These are phyloP conservation scores for Littorina saxatilis DNA, from an alignment of 1,140 invertebrate species.

Conservation along the genomic window DNA sequence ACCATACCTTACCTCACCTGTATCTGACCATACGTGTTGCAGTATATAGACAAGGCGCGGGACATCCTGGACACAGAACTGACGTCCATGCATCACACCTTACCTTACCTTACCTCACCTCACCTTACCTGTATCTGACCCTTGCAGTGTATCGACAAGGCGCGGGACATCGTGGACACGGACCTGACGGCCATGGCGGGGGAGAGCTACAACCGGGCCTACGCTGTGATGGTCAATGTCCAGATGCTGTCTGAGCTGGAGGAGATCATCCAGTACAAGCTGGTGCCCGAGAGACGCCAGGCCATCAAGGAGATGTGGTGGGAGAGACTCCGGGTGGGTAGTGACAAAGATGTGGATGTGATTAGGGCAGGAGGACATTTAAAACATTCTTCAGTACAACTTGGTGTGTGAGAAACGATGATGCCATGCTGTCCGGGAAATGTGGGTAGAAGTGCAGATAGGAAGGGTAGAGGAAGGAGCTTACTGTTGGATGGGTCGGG, in stretches of 20 bases:
- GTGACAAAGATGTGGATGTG: neutral
- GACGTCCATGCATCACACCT: slow-evolving; percentile 86
- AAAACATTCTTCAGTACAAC: too few relatives aligned
- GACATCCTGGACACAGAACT: slow-evolving; percentile 97
- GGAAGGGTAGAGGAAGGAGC: too few relatives aligned
- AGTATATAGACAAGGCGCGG: slow-evolving; percentile 91
- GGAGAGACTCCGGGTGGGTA: slow-evolving; percentile 83
- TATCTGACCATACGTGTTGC: too few relatives aligned
- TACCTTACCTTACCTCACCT: slow-evolving; percentile 83
- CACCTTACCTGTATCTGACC: neutral
- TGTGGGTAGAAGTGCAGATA: too few relatives aligned
- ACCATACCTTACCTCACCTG: too few relatives aligned
- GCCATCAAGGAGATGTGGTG: slow-evolving; percentile 96
- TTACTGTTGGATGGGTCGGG: too few relatives aligned
- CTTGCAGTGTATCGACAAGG: slow-evolving; percentile 86
- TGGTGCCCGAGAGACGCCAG: slow-evolving; percentile 89
- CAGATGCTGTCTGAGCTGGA: slow-evolving; percentile 98
- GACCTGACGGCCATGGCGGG: slow-evolving; percentile 98
- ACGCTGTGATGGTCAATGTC: slow-evolving; percentile 95
- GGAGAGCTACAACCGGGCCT: slow-evolving; percentile 98
- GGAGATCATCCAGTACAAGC: slow-evolving; percentile 95
- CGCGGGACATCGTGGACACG: slow-evolving; percentile 94
- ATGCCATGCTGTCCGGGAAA: too few relatives aligned
- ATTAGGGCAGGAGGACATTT: too few relatives aligned
- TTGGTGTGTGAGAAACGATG: too few relatives aligned